Base-by-base conservation (phyloP, 2,797 vertebrate genomes). In the Poecilia wingei region DNA sequence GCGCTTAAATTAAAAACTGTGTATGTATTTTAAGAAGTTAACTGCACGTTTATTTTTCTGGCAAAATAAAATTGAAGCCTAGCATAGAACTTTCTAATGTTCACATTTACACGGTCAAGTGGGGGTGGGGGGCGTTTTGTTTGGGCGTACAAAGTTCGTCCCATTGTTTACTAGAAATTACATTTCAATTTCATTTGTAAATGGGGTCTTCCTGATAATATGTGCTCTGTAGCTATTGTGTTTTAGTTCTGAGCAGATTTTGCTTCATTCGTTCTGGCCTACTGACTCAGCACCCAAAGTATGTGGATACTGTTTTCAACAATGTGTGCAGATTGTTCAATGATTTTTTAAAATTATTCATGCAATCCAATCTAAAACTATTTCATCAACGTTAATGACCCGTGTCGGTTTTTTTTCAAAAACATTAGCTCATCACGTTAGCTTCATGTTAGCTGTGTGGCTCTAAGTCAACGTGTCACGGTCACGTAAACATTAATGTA, bases 401-500 rank as follows among this genome's bases (percentile, higher is more conserved):
- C 5, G 36, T 43, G 66, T 12, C 10, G 20, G 9, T 22, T 8
- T 64, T 59, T 31, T 51, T 22, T 51, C 31, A 45, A 61, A 33
- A 10, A 28, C 39, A 41, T 16, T 5, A 6, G 10, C 57, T 39
- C 59, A 74, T 68, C 33, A 43, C 70, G 78, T 71, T 80, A 57
- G 39, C 70, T 36, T 20, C 31, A 28, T 9, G 43, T 61, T 71
- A 72, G 77, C 74, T 39, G 71, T 64, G 10, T 36, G 45, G 51
- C 64, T 82, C 36, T 57, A 13, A 53, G 84, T 78, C 76, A 79
- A 77, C 83, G 73, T 84, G 83, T 88, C 88, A 69, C 78, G 69
- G 77, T 85, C 79, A 76, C 41, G 76, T 88, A 82, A 91, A 93
- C 85, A 83, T 71, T 36, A 81, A 83, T 91, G 92, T 94, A 93